phyloP scores from a whole-genome alignment of 2,797 vertebrate genomes.

The Cyclopterus lumpus region DNA sequence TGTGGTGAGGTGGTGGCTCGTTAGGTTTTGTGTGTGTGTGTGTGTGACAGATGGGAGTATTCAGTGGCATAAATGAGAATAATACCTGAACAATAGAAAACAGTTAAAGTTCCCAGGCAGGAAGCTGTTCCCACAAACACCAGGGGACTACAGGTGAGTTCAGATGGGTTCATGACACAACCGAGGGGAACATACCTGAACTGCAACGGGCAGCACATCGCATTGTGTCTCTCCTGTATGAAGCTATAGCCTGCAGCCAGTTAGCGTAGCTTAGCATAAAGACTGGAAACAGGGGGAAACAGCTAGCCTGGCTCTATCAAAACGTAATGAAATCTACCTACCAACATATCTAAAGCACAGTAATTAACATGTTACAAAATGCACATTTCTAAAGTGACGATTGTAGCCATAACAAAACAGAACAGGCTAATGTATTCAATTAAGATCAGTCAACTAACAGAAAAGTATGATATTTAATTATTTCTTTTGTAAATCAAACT shows the following conservation, averaged over 20 bases:
- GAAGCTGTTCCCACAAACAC: conserved; percentile 40
- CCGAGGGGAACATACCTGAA: conserved; percentile 10
- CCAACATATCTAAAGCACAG: background rate
- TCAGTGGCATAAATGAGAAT: conserved; percentile 30
- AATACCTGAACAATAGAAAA: conserved; percentile 55
- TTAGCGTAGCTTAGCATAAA: background rate
- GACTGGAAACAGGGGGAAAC: background rate
- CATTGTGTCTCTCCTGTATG: background rate
- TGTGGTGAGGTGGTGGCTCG: conserved; percentile 38
- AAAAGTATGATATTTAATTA: background rate
- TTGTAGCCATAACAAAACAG: background rate
- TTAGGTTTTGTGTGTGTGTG: conserved; percentile 34
- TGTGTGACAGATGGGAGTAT: conserved; percentile 52
- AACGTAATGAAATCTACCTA: background rate
- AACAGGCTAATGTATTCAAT: background rate
- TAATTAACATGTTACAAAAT: background rate
- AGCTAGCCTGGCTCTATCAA: background rate
- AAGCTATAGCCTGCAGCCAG: background rate
- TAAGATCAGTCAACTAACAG: background rate
- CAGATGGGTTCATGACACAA: background rate
- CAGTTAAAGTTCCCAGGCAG: conserved; percentile 43
- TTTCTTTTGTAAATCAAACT: background rate
- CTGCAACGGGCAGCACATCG: background rate
- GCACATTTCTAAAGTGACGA: background rate
- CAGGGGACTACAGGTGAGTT: conserved; percentile 21